Evolutionary conservation across 2,888 invertebrate genomes (phyloP), one percentile per base, ranked within the genome.

Genomic region (Priocnemis perturbator): DNA sequence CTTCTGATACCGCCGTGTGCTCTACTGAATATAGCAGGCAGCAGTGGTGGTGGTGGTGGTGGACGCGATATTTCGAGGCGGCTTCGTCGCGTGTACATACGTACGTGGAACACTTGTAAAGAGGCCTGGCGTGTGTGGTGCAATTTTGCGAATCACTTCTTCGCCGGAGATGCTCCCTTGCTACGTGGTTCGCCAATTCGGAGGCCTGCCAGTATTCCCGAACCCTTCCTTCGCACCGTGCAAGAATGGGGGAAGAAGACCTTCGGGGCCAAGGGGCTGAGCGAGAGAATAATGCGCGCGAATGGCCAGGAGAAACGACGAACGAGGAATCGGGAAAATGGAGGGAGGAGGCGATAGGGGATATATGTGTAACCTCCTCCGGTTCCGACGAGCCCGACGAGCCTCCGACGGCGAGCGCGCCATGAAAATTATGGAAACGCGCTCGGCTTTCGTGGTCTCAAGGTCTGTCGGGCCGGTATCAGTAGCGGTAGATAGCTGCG

Each of bases 101-200:
- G 11, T 11, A 37, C 37, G 11, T 11, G 37, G 26, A 5, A 37
- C 37, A 37, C 37, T 7, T 37, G 7, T 37, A 37, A 11, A 55
- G 30, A 20, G 17, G 4, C 14, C 37, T 37, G 7, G 15, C 21
- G 5, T 45, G 45, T 45, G 17, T 15, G 47, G 26, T 57, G 71
- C 77, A 67, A 79, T 82, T 83, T 84, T 77, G 85, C 83, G 78
- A 83, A 82, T 71, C 45, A 84, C 85, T 82, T 85, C 79, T 68
- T 86, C 77, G 69, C 4, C 30, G 3, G 50, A 53, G 73, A 79
- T 86, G 79, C 53, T 77, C 23, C 60, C 86, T 82, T 82, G 81
- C 62, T 86, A 70, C 57, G 52, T 61, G 77, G 86, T 86, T 86
- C 86, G 86, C 86, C 85, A 86, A 85, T 86, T 86, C 80, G 85